phyloP scores from a whole-genome alignment of 2,113 vertebrate species.

The Etia nguti region DNA sequence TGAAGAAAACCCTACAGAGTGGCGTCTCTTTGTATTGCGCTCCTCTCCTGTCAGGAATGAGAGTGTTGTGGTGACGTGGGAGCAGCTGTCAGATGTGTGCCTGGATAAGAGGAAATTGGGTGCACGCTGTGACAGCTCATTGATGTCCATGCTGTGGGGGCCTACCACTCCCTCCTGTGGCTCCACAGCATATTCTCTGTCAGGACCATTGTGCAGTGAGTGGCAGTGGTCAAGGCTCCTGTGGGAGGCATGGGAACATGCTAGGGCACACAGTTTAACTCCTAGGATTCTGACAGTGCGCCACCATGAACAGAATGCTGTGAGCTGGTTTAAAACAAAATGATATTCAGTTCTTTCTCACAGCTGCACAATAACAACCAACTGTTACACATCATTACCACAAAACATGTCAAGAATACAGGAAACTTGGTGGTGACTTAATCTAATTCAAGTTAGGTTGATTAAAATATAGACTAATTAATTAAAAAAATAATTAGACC shows the following conservation, averaged over 20 bases:
- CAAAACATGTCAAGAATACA: not conserved
- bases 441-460: not conserved
- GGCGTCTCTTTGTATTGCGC: not conserved
- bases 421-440: not conserved
- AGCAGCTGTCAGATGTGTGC: constrained; percentile 40
- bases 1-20: not conserved
- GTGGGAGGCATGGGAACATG: not conserved
- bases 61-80: constrained; percentile 5
- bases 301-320: not conserved
- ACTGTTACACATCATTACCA: not conserved
- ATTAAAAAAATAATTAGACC: not conserved
- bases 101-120: constrained; percentile 13
- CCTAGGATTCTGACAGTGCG: not conserved
- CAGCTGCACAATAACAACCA: not conserved
- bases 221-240: constrained; percentile 12
- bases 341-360: not conserved
- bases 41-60: constrained; percentile 1
- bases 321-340: not conserved
- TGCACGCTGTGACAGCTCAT: not conserved
- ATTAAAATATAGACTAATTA: not conserved
- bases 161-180: not conserved
- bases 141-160: constrained; percentile 13
- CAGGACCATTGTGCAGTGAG: constrained; percentile 20
- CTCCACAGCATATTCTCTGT: not conserved
- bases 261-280: constrained; percentile 4